Evolutionary conservation across 2,888 invertebrate species (phyloP), one percentile per base, ranked within the genome.

Genomic region (Chalcis sispes): DNA sequence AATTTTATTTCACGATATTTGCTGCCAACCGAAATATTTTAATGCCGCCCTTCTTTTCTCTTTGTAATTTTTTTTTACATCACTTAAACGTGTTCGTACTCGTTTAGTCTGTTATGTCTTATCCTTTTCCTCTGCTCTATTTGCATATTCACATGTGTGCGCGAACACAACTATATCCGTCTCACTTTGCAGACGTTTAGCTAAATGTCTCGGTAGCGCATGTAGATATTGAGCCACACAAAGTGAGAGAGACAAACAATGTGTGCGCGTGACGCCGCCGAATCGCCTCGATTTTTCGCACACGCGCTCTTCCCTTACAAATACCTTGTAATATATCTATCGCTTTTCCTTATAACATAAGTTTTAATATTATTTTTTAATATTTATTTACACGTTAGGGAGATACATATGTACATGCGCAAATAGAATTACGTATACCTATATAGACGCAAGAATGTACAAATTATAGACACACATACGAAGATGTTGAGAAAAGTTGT

Each of bases 201-300:
- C n/a, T 18, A 20, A n/a, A 36, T 15, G 25, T 32, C 50, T 32
- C 32, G 29, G 29, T n/a, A 29, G 18, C 32, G 50, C 54, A 27
- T 36, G 42, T 59, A 2, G 27, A 13, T 50, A 52, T 50, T 7
- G 27, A 18, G 54, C 20, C 7, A 1, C 15, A 20, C 29, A 23
- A 13, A 40, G 50, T 46, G 46, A 56, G 59, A 58, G 58, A 23
- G n/a, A 50, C 27, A 18, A 25, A 25, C 29, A 42, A 64, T 58
- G 65, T 36, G 65, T 27, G 50, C 58, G 50, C 65, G 72, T 58
- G 72, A 72, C 72, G 72, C 66, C 50, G 50, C 66, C 48, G 27
- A 42, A 29, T 32, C 56, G 32, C 27, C 27, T 42, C 4, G 46
- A 50, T 59, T 62, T 36, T 52, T 52, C 56, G 46, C 36, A 40